phyloP scores from a whole-genome alignment of 1,140 invertebrate genomes.

The Metopolophium dirhodum region DNA sequence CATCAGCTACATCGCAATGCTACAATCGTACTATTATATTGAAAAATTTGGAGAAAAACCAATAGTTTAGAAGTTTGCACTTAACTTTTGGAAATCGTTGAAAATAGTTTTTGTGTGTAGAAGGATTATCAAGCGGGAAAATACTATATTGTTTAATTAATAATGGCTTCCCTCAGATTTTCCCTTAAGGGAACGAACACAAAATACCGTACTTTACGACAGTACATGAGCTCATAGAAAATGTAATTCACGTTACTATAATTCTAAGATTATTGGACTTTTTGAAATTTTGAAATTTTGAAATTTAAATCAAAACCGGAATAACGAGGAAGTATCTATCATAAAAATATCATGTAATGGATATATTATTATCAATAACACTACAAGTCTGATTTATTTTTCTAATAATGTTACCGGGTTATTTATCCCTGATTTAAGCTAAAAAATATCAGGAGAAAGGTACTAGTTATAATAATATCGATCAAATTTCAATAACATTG shows the following conservation, averaged over 20 bases:
- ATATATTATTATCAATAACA: not conserved
- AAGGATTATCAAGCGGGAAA: not conserved
- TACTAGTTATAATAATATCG: too few species aligned
- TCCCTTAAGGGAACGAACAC: not conserved
- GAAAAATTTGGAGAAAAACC: not conserved
- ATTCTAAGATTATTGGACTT: not conserved
- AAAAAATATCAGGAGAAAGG: not conserved
- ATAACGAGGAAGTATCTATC: not conserved
- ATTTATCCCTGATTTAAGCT: not conserved
- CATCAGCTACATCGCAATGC: not conserved
- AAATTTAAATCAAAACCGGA: not conserved
- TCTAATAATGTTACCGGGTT: not conserved
- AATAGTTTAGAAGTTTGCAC: not conserved
- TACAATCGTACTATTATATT: not conserved
- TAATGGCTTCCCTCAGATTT: not conserved
- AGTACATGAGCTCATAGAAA: not conserved
- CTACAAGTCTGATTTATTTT: not conserved
- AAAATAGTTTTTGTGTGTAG: slow-evolving; percentile 29
- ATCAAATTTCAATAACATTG: too few species aligned
- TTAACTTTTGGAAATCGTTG: slow-evolving; percentile 31
- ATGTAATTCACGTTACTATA: not conserved
- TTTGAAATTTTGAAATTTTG: not conserved
- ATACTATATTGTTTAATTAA: slow-evolving; percentile 22
- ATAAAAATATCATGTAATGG: not conserved
- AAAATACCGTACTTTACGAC: not conserved